These are phyloP conservation scores for Catostylus mosaicus DNA, from an alignment of 30 jellyfish, hydroid and myxozoan genomes.

Conservation along the genomic window DNA sequence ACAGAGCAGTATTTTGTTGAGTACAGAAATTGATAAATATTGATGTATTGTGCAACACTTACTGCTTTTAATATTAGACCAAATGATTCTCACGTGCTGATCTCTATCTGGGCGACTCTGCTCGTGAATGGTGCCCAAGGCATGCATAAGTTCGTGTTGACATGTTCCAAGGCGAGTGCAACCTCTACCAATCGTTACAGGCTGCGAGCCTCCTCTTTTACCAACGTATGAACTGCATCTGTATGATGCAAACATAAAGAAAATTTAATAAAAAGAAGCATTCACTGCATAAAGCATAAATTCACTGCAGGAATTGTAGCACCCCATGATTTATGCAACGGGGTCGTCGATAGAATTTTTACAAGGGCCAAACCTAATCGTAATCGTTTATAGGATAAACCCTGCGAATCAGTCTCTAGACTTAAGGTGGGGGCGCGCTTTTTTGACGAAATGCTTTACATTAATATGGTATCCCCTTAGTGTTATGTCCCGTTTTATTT, in stretches of 20 bases:
- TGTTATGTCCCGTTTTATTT: too few species aligned
- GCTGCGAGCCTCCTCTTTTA: conserved; percentile 74
- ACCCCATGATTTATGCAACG: too few species aligned
- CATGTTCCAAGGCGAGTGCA: conserved; percentile 87
- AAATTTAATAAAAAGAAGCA: neutral
- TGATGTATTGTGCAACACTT: too few species aligned
- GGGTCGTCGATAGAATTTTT: too few species aligned
- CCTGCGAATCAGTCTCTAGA: too few species aligned
- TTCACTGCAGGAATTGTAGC: neutral
- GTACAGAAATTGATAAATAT: too few species aligned
- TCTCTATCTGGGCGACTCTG: conserved; percentile 81
- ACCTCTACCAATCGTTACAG: conserved; percentile 71
- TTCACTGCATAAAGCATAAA: neutral
- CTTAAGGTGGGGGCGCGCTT: too few species aligned
- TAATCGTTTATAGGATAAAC: too few species aligned
- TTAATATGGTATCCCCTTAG: too few species aligned
- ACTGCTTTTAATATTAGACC: conserved; percentile 59
- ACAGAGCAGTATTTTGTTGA: too few species aligned
- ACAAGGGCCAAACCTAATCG: too few species aligned
- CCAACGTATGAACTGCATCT: conserved; percentile 95
- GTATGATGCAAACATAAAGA: neutral
- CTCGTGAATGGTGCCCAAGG: conserved; percentile 71
- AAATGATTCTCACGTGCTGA: conserved; percentile 24
- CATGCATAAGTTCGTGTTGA: conserved; percentile 73
- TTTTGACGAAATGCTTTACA: too few species aligned